Percentiles rank a stretch among this genome's conserved stretches.
Conservation (phyloP, 2,888 invertebrate species). For the Alentia gelatinosa region DNA sequence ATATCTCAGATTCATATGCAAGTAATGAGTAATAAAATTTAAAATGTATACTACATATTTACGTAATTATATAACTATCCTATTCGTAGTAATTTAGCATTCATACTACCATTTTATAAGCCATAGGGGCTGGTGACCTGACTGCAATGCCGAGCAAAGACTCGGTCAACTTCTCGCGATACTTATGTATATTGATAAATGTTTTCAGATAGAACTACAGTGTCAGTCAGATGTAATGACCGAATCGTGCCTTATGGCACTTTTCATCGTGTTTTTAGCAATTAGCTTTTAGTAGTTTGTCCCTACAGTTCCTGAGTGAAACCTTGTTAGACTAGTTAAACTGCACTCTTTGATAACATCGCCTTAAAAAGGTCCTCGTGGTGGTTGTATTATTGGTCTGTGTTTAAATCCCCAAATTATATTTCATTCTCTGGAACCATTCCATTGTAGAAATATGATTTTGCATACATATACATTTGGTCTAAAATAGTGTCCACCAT, state of each 20-base stretch:
- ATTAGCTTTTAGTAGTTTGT: background rate
- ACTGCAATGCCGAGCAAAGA: no score
- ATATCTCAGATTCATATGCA: background rate
- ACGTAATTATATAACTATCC: no score
- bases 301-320: constrained; percentile 15
- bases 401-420: no score
- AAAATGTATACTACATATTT: no score
- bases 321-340: background rate
- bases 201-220: no score
- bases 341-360: background rate
- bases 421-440: background rate
- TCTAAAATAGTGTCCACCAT: background rate
- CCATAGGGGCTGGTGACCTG: no score
- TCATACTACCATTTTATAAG: no score
- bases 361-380: background rate
- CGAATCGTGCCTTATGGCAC: background rate
- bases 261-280: background rate
- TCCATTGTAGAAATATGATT: background rate
- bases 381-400: background rate
- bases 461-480: background rate
- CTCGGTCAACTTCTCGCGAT: no score
- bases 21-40: no score
- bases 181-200: no score
- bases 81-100: no score
- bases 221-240: background rate